Evolutionary conservation across 2,113 vertebrate genomes (phyloP).

Genomic region (cattle (Bos taurus)): DNA sequence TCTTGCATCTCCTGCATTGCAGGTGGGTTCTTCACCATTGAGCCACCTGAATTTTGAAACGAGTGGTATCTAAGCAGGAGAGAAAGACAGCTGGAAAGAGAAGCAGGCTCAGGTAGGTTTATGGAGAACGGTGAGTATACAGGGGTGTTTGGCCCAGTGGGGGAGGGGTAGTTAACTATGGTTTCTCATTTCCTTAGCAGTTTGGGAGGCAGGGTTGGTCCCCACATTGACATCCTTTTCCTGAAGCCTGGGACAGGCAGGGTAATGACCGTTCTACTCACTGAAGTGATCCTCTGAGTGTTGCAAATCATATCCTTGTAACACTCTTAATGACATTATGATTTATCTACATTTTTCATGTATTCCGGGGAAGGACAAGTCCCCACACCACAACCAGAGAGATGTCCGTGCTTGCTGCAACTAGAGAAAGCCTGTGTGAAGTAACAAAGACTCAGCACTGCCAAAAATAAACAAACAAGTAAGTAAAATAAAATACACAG

Average conservation of each 20-base stretch:
- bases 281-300: neutral
- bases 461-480: neutral
- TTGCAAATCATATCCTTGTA: neutral
- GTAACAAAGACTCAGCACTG: neutral
- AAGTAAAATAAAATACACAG: neutral
- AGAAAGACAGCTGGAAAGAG: no score
- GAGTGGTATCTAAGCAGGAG: no score
- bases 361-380: fast-evolving
- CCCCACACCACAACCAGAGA: neutral
- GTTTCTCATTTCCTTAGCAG: neutral
- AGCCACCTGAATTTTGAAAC: neutral
- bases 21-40: fast-evolving
- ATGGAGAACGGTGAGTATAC: neutral
- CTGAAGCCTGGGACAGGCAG: neutral
- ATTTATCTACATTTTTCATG: neutral
- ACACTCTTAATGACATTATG: no score
- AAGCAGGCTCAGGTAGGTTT: neutral
- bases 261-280: fast-evolving
- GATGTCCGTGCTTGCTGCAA: neutral
- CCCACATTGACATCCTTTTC: neutral
- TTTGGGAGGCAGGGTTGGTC: neutral
- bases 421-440: neutral
- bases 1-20: neutral
- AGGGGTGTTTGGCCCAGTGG: neutral
- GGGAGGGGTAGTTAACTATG: fast-evolving